Evolutionary conservation across 2,797 vertebrate genomes (phyloP).

Genomic region (Takifugu ocellatus): DNA sequence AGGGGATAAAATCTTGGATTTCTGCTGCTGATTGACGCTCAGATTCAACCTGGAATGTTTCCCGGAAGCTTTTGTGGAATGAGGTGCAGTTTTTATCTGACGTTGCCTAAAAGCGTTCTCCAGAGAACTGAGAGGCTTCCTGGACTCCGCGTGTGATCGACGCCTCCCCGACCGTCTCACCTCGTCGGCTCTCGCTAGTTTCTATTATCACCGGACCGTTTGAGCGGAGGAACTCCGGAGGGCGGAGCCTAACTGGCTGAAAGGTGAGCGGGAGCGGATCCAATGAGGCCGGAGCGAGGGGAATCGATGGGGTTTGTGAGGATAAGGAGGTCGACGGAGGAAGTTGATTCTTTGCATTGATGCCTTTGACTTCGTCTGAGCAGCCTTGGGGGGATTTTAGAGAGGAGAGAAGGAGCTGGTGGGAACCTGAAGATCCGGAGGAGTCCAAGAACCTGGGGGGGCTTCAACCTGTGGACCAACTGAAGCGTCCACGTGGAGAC

Average conservation of each 20-base stretch:
- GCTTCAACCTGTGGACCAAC: too few species aligned
- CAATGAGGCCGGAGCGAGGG: slow-evolving; percentile 32
- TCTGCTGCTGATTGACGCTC: neutral
- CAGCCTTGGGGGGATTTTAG: slow-evolving; percentile 42
- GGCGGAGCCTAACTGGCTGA: slow-evolving; percentile 30
- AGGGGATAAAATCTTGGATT: neutral
- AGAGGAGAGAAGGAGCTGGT: slow-evolving; percentile 17
- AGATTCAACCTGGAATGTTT: neutral
- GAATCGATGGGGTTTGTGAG: slow-evolving; percentile 51
- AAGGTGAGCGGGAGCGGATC: slow-evolving; percentile 29
- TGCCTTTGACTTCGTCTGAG: slow-evolving; percentile 35
- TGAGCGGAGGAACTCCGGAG: slow-evolving; percentile 10
- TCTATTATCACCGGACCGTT: slow-evolving; percentile 13
- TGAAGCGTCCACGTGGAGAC: too few species aligned
- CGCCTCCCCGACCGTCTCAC: slow-evolving; percentile 22
- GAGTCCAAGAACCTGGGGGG: slow-evolving; percentile 16
- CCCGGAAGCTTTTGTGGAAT: neutral
- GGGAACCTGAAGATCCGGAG: slow-evolving; percentile 31
- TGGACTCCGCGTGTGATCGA: neutral
- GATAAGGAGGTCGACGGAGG: slow-evolving; percentile 44
- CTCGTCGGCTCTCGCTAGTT: slow-evolving; percentile 10
- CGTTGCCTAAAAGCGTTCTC: neutral
- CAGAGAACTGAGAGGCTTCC: neutral
- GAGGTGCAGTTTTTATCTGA: neutral
- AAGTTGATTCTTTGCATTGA: slow-evolving; percentile 33